A percentile compares a stretch with the other conserved stretches of the same genome.
Evolutionary conservation across 2,797 vertebrate species (phyloP).

Genomic region (Diplodus sargus): DNA sequence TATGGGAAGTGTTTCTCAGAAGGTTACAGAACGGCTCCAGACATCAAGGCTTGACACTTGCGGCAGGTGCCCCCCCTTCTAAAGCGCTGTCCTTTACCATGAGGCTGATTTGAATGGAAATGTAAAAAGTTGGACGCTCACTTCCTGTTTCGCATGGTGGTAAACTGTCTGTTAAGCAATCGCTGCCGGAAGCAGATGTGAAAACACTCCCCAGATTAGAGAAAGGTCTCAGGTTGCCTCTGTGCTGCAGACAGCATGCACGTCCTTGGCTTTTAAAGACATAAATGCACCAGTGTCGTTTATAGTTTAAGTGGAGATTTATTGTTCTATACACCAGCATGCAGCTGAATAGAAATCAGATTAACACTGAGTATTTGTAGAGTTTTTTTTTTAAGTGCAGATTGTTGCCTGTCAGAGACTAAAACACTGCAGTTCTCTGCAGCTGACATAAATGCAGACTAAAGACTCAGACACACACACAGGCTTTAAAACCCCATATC

Average conservation of each 20-base stretch:
- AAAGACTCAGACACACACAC: neutral
- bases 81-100: constrained; percentile 15
- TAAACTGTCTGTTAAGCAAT: constrained; percentile 13
- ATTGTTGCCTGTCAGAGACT: constrained; percentile 27
- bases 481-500: constrained; percentile 27
- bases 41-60: constrained; percentile 45
- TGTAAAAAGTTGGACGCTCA: constrained; percentile 9
- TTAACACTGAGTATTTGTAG: constrained; percentile 23
- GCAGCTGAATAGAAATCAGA: constrained; percentile 22
- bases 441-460: constrained; percentile 7
- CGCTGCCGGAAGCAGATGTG: constrained; percentile 3
- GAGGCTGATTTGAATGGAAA: neutral
- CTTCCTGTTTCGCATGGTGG: constrained; percentile 22
- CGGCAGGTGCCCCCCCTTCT: neutral
- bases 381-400: constrained; percentile 37
- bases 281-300: constrained; percentile 26
- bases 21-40: constrained; percentile 39
- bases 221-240: constrained; percentile 13
- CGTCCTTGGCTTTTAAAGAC: constrained; percentile 32
- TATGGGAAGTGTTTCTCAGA: constrained; percentile 39
- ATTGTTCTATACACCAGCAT: constrained; percentile 19
- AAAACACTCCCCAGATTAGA: constrained; percentile 37
- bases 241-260: constrained; percentile 4
- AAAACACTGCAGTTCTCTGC: constrained; percentile 6
- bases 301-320: constrained; percentile 25